A percentile compares a stretch with the other conserved stretches of the same genome.
phyloP scores from a whole-genome alignment of 2,113 vertebrate genomes.

The Acrocephalus kingi region DNA sequence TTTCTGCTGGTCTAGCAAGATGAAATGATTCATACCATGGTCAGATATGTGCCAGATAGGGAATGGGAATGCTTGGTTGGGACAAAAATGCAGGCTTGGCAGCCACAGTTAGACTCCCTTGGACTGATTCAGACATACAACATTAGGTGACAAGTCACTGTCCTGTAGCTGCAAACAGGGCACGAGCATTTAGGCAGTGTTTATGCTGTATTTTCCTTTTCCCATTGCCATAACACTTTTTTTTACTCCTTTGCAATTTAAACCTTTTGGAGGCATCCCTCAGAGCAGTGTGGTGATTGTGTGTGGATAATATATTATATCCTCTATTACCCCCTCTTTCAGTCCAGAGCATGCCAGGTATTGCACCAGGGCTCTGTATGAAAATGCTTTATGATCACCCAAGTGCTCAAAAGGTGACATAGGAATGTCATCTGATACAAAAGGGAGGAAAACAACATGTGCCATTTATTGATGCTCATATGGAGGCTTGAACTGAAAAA shows the following conservation, averaged over 20 bases:
- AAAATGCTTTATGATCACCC: background rate
- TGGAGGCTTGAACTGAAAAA: background rate
- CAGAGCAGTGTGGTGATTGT: background rate
- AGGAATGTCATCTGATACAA: background rate
- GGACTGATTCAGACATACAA: background rate
- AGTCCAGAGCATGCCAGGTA: background rate
- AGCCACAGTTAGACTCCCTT: background rate
- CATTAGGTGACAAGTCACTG: background rate
- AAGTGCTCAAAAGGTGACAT: background rate
- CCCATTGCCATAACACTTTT: background rate
- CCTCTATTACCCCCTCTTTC: background rate
- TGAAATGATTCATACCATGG: background rate
- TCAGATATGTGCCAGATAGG: background rate
- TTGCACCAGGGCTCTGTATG: background rate
- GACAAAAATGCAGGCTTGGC: background rate
- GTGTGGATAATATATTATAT: background rate
- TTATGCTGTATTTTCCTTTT: background rate
- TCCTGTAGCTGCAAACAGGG: background rate
- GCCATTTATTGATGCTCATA: background rate
- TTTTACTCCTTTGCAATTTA: background rate
- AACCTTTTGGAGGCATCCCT: background rate
- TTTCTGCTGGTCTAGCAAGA: background rate
- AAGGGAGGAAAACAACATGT: background rate
- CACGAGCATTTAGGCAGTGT: background rate
- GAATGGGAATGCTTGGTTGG: background rate